Evolutionary conservation across 1,140 invertebrate genomes (phyloP).

Genomic region (Neotoxoptera formosana): DNA sequence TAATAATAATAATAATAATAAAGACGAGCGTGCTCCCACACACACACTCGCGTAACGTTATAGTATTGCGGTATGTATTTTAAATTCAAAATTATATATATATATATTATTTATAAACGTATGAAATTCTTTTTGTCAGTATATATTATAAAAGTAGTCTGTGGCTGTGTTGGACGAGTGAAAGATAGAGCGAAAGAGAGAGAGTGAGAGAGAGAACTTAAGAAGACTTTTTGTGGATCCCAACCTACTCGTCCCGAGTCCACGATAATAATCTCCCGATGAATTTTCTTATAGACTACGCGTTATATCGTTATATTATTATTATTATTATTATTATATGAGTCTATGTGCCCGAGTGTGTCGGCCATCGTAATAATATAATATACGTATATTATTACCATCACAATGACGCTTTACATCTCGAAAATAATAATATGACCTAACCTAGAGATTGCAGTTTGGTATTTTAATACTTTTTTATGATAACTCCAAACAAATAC

Average conservation of each 20-base stretch:
- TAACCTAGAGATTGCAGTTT: neutral
- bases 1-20: neutral
- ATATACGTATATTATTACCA: neutral
- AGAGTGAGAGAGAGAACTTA: no score
- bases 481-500: no score
- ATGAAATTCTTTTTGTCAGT: constrained; percentile 2
- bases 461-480: neutral
- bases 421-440: neutral
- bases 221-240: neutral
- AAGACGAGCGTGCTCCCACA: no score
- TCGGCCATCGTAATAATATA: neutral
- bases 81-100: neutral
- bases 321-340: neutral
- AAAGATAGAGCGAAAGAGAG: no score
- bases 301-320: no score
- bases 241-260: neutral
- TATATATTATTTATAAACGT: neutral
- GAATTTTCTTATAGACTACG: neutral
- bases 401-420: neutral
- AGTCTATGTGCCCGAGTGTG: neutral
- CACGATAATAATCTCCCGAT: neutral
- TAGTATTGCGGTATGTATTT: neutral
- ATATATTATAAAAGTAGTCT: neutral
- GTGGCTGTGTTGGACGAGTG: neutral
- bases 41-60: neutral